Evolutionary conservation across 2,797 vertebrate genomes (phyloP).

Genomic region (Lagorchestes hirsutus): DNA sequence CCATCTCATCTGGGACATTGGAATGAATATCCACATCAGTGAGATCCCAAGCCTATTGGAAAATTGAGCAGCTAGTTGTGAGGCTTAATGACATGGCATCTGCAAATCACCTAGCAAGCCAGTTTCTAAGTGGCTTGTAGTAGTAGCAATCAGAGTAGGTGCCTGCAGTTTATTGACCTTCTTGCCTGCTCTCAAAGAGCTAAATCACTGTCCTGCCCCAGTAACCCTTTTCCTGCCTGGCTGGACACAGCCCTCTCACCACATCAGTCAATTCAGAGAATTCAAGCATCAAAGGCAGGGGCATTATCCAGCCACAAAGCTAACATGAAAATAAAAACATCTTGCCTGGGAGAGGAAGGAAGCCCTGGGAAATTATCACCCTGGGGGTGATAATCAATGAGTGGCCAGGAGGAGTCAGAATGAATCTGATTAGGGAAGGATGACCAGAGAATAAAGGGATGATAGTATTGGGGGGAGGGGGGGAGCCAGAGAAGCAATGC

Average conservation of each 20-base stretch:
- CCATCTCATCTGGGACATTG: background rate
- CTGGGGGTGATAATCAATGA: conserved; percentile 37
- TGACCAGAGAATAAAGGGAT: background rate
- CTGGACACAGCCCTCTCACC: conserved; percentile 2
- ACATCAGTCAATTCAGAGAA: background rate
- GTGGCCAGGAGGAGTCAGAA: background rate
- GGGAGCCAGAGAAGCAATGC: too few species aligned
- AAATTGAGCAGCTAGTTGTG: background rate
- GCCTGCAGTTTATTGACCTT: background rate
- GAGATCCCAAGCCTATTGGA: background rate
- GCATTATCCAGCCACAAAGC: too few species aligned
- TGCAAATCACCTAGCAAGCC: background rate
- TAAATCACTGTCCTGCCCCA: conserved; percentile 37
- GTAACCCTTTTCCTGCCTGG: background rate
- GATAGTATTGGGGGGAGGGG: too few species aligned
- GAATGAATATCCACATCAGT: background rate
- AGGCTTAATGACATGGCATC: background rate
- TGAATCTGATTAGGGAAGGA: background rate
- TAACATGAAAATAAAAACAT: background rate
- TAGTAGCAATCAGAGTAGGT: background rate
- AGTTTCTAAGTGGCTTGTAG: background rate
- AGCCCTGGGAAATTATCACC: background rate
- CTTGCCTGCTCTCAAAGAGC: conserved; percentile 49
- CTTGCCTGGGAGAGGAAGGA: background rate
- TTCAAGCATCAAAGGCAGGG: too few species aligned